Base-by-base conservation (phyloP, 2,113 vertebrate species). In the Poicephalus gulielmi region DNA sequence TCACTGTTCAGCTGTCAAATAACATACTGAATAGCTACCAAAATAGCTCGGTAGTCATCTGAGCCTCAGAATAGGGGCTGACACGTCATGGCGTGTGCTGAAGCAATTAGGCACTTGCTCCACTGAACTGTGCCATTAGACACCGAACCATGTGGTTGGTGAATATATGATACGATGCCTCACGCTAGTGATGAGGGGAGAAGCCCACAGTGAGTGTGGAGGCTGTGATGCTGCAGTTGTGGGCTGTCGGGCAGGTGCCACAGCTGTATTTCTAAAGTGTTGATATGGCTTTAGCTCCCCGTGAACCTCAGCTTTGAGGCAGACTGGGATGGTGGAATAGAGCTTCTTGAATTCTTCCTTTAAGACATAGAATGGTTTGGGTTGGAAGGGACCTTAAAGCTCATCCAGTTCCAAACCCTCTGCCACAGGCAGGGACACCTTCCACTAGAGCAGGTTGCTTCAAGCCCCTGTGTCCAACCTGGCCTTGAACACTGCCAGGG, bases 161-260 rank as follows among this genome's bases (percentile, higher is more conserved):
- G 44, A 44, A 19, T 3, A 3, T 5, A 24, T 35, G 57, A 35
- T 37, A 50, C 10, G 27, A 23, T 71, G 27, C 33, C 59, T 83
- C 16, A 3, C 46, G 11, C 10, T 43, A 35, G 10, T 2, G 30
- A 13, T 2, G 30, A 44, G 23, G 35, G 27, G 27, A 63, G 66
- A 35, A 66, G 44, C 6, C 8, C 1, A 0, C 7, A 3, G 47
- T 0, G 7, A 22, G n/a, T 3, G 13, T 4, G 23, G 18, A 64
- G 59, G 23, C 28, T 12, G 33, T 1, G 35, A 27, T 31, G 37
- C 23, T 47, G 27, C 1, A 6, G 43, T 47, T 31, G 24, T n/a
- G 53, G 60, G 46, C 50, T 68, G 37, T 23, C 39, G 31, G 20
- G 57, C 70, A 67, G 66, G 22, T 71, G 37, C 37, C 62, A 22